Percentiles rank a stretch among this genome's conserved stretches.
These are phyloP conservation scores for Psephotus haematonotus DNA, from an alignment of 2,113 vertebrate species.

Conservation along the genomic window DNA sequence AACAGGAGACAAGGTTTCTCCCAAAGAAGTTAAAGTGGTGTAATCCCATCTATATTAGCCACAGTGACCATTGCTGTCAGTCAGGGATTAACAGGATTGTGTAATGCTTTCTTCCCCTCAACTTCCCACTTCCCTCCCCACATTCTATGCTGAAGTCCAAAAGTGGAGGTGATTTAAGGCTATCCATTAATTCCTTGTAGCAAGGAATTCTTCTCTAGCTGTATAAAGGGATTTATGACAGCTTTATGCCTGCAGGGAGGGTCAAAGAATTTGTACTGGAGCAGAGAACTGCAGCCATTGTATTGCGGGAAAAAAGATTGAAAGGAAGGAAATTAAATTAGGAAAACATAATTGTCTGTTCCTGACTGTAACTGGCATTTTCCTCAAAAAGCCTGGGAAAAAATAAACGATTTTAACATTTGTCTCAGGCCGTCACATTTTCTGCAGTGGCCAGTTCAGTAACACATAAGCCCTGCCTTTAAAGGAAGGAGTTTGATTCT, in stretches of 20 bases:
- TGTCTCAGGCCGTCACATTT: neutral
- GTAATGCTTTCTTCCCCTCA: neutral
- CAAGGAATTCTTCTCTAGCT: neutral
- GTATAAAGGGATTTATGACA: slow-evolving; percentile 32
- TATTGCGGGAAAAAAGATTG: neutral
- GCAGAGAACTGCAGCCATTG: neutral
- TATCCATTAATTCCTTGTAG: slow-evolving; percentile 10
- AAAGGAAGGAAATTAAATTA: slow-evolving; percentile 42
- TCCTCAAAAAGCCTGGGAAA: neutral
- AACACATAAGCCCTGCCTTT: neutral
- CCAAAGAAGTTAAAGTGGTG: neutral
- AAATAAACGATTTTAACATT: neutral
- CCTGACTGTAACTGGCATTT: neutral
- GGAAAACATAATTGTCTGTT: neutral
- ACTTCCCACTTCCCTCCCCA: neutral
- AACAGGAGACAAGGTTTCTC: neutral
- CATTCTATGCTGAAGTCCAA: neutral
- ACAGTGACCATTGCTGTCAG: neutral
- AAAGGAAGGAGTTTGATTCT: neutral
- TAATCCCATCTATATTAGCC: neutral
- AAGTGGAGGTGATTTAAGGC: slow-evolving; percentile 11
- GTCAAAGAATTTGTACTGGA: slow-evolving; percentile 25
- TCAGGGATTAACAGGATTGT: neutral
- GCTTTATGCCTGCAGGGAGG: slow-evolving; percentile 16
- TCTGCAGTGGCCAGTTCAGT: neutral